phyloP scores from a whole-genome alignment of 2,113 vertebrate species.

The human region DNA sequence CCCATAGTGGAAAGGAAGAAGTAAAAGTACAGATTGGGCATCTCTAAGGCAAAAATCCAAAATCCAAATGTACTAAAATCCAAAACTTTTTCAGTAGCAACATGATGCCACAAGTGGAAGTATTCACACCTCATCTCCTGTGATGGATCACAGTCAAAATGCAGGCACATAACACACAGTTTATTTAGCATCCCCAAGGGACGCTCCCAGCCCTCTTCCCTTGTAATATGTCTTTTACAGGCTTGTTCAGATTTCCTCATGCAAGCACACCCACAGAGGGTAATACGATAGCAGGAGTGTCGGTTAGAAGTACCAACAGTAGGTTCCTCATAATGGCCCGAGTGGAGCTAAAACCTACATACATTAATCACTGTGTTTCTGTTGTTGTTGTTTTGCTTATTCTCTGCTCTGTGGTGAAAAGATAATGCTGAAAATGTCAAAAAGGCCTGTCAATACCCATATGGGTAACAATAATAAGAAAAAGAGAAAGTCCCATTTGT shows the following conservation, averaged over 20 bases:
- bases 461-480: background rate
- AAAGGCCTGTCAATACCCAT: background rate
- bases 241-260: background rate
- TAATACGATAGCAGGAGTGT: background rate
- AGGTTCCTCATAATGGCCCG: background rate
- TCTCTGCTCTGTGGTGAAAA: background rate
- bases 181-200: background rate
- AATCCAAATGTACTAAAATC: background rate
- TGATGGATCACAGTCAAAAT: no score
- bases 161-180: background rate
- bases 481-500: background rate
- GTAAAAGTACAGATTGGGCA: background rate
- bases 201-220: background rate
- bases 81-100: background rate
- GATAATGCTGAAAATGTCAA: background rate
- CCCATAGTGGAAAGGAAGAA: background rate
- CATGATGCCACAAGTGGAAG: background rate
- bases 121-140: background rate
- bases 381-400: background rate
- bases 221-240: background rate
- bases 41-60: background rate
- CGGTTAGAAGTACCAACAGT: background rate
- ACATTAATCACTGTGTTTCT: background rate
- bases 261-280: background rate
- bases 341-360: background rate